phyloP scores from a whole-genome alignment of 2,113 vertebrate species.

The Rhineura floridana region DNA sequence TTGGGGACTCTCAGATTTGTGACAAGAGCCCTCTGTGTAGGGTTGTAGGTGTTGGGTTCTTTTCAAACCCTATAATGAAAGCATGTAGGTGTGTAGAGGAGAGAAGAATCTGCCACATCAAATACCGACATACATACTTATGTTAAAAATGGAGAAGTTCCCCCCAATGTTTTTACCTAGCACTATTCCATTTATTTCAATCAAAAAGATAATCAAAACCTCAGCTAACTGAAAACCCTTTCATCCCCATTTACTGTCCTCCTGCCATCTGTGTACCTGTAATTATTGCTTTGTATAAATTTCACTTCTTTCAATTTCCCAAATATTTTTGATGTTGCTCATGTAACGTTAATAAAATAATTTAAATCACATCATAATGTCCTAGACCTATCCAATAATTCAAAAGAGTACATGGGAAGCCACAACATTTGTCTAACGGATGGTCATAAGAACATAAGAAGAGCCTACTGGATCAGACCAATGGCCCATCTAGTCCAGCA shows the following conservation, averaged over 20 bases:
- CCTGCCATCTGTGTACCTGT: background rate
- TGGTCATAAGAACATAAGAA: background rate
- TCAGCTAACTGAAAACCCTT: background rate
- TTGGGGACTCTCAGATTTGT: background rate
- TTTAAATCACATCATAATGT: background rate
- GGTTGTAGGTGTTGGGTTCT: background rate
- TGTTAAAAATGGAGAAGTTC: background rate
- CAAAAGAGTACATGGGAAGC: background rate
- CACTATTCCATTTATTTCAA: background rate
- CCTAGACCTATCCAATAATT: background rate
- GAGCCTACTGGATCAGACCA: background rate
- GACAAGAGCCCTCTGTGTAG: background rate
- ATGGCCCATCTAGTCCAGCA: background rate
- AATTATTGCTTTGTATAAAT: background rate
- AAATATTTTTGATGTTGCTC: background rate
- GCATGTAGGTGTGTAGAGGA: background rate
- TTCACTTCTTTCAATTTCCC: background rate
- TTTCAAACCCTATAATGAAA: background rate
- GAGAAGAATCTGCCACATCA: background rate
- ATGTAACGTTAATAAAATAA: background rate
- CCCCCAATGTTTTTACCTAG: background rate
- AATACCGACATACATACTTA: background rate
- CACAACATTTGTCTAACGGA: background rate
- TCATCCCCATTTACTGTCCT: background rate
- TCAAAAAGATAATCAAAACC: background rate